These are phyloP conservation scores for Silurus asotus DNA, from an alignment of 2,113 vertebrate genomes.

Conservation along the genomic window DNA sequence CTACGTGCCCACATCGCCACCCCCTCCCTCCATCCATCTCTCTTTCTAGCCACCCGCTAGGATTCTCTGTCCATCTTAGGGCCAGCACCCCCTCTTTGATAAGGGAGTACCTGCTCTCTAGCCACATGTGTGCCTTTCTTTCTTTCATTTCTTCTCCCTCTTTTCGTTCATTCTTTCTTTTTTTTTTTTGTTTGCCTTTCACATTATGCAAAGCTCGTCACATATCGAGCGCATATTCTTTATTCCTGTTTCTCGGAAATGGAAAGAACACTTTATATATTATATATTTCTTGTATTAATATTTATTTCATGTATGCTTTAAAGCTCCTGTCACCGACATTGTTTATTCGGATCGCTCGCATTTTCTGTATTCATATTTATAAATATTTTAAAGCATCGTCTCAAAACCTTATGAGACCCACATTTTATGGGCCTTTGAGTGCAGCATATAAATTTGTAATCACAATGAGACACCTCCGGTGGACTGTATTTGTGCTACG, in stretches of 20 bases:
- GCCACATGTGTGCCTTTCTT: constrained; percentile 21
- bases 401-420: constrained; percentile 56
- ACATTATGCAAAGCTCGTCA: constrained; percentile 37
- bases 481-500: not conserved
- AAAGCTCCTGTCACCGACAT: constrained; percentile 36
- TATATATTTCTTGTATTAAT: constrained; percentile 26
- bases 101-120: constrained; percentile 50
- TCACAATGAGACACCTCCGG: constrained; percentile 50
- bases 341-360: constrained; percentile 62
- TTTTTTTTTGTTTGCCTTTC: constrained; percentile 28
- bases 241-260: constrained; percentile 25
- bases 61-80: constrained; percentile 52
- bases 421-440: constrained; percentile 50
- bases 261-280: constrained; percentile 13
- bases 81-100: constrained; percentile 47
- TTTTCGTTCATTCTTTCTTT: not conserved
- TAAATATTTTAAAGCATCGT: constrained; percentile 65
- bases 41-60: constrained; percentile 49
- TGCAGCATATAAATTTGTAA: constrained; percentile 60
- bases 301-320: constrained; percentile 51
- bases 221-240: constrained; percentile 1
- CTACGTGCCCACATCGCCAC: constrained; percentile 83
- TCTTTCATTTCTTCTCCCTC: constrained; percentile 3
- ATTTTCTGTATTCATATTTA: constrained; percentile 57
- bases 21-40: constrained; percentile 67